Conservation (phyloP, 2,797 vertebrate species). For the Urocyon cinereoargenteus region DNA sequence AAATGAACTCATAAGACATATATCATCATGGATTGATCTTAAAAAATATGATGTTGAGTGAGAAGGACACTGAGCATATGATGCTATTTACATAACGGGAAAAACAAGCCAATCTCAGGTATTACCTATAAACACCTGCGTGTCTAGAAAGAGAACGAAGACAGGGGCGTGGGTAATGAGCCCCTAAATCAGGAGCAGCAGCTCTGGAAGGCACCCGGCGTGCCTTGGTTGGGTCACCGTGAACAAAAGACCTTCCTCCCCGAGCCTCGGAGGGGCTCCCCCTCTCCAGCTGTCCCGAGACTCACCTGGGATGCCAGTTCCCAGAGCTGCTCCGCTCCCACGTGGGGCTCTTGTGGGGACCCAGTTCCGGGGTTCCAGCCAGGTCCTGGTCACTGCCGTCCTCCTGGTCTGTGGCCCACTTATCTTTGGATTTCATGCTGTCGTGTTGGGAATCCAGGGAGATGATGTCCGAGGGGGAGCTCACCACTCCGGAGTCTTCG, state of each 20-base stretch:
- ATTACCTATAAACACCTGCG: accelerated
- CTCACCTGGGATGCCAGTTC: conserved; percentile 82
- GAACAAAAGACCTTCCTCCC: background rate
- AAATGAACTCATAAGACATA: background rate
- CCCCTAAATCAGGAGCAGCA: accelerated
- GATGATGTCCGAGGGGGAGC: conserved; percentile 91
- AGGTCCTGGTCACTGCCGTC: conserved; percentile 76
- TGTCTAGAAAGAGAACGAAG: background rate
- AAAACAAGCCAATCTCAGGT: accelerated
- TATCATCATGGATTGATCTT: background rate
- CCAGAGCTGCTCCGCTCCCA: conserved; percentile 10
- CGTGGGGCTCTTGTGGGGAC: background rate
- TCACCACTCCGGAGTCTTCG: conserved; percentile 89
- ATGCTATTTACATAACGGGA: accelerated
- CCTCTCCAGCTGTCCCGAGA: background rate
- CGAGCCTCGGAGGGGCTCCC: background rate
- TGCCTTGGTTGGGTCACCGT: accelerated
- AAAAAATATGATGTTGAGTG: accelerated
- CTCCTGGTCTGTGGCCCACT: conserved; percentile 79
- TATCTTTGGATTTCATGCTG: conserved; percentile 84
- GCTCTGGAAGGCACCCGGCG: background rate
- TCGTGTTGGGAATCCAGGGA: conserved; percentile 92
- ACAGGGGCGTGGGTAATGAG: accelerated
- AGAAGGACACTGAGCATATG: background rate
- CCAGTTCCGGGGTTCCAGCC: background rate